Base-by-base conservation (phyloP, 2,113 vertebrate genomes). In the Pomatorhinus ruficollis region DNA sequence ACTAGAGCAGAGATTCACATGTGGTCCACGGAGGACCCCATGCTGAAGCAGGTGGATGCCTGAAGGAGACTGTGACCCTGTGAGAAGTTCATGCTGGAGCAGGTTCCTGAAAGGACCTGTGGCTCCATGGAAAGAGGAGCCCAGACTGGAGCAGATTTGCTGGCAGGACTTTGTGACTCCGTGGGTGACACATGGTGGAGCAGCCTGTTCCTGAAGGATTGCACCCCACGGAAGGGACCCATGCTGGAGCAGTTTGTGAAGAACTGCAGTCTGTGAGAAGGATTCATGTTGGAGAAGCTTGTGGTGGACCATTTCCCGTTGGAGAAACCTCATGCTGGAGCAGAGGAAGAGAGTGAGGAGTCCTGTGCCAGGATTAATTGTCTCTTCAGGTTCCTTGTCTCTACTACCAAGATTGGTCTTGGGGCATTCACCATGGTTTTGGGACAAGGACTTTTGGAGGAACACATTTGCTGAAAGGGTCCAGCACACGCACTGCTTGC, bases 401-500 rank as follows among this genome's bases (percentile, higher is more conserved):
- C 16, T 78, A 1, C 18, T 35, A 10, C 15, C 7, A 19, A n/a
- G 31, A 77, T 3, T 7, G 8, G 4, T 47, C 18, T 64, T 8
- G 10, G 30, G 21, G 39, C 16, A 21, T 22, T 65, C 30, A 9
- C 24, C 1, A 4, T 35, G 27, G 4, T 3, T 90, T 65, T 53
- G 83, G 69, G 16, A 17, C n/a, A 82, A 78, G 60, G 40, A 33
- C 25, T 35, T 45, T 21, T 69, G 33, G 15, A 77, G 78, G 20
- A 45, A 27, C 20, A 27, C 16, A 33, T 12, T 14, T 84, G 33
- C 59, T 45, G 63, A n/a, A 49, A 76, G 20, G 15, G 6, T 8
- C 13, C 2, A 3, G 4, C 8, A 8, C 15, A 28, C 13, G 5
- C n/a, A 18, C 11, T 28, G 2, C 13, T 47, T 42, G 4, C 27